These are phyloP conservation scores for Phrixothrix hirtus DNA, from an alignment of 2,888 invertebrate genomes.

Conservation along the genomic window DNA sequence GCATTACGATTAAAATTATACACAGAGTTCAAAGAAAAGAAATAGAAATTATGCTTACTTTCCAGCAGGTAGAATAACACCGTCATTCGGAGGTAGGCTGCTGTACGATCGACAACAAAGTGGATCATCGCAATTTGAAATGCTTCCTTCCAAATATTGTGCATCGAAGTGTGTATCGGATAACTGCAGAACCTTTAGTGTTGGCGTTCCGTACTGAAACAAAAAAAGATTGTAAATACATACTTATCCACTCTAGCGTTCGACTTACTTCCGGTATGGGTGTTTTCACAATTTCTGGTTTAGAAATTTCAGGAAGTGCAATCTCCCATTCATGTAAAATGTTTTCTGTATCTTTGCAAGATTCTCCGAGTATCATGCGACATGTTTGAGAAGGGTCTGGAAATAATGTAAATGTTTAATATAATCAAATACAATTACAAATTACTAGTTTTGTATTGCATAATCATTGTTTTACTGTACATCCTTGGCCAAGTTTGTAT, in stretches of 20 bases:
- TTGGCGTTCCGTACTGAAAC: constrained; percentile 13
- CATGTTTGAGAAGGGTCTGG: constrained; percentile 85
- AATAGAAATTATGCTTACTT: constrained; percentile 51
- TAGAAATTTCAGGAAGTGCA: constrained; percentile 79
- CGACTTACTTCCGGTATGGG: constrained; percentile 65
- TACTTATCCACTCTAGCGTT: not conserved
- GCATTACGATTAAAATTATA: no score
- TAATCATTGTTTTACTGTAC: no score
- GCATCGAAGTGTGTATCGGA: constrained; percentile 96
- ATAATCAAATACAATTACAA: no score
- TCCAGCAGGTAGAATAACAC: constrained; percentile 74
- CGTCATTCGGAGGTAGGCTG: constrained; percentile 71
- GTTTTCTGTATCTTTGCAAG: constrained; percentile 83
- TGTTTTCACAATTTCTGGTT: constrained; percentile 66
- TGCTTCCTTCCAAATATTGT: constrained; percentile 83
- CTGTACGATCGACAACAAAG: constrained; percentile 86
- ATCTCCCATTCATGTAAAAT: constrained; percentile 88
- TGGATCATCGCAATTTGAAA: constrained; percentile 92
- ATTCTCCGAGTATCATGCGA: constrained; percentile 86
- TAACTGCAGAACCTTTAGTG: constrained; percentile 91
- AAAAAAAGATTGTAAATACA: not conserved
- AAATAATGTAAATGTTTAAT: no score
- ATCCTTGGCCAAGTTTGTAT: not conserved
- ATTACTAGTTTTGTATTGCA: no score
- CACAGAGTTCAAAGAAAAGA: no score